A percentile compares a stretch with the other conserved stretches of the same genome.
phyloP scores from a whole-genome alignment of 2,113 vertebrate genomes.

The Sakesphorus luctuosus region DNA sequence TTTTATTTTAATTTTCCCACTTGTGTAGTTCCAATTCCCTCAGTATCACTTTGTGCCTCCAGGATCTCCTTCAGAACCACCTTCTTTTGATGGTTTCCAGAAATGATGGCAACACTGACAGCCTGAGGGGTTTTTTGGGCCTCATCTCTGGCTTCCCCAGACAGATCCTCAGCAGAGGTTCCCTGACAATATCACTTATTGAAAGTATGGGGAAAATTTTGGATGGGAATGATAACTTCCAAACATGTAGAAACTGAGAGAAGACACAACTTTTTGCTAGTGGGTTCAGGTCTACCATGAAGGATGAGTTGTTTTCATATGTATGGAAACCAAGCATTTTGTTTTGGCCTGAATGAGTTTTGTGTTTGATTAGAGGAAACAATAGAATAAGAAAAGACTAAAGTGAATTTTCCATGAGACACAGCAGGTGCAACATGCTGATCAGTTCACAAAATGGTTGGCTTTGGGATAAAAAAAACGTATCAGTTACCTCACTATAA shows the following conservation, averaged over 20 bases:
- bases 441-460: background rate
- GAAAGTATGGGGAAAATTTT: background rate
- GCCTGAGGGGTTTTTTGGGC: background rate
- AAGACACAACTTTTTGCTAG: background rate
- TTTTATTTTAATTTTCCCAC: background rate
- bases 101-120: background rate
- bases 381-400: background rate
- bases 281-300: background rate
- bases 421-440: background rate
- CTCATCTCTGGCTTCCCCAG: background rate
- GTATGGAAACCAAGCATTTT: background rate
- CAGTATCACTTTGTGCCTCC: background rate
- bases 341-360: background rate
- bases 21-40: background rate
- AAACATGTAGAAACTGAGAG: background rate
- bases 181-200: background rate
- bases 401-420: background rate
- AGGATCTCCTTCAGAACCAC: background rate
- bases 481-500: background rate
- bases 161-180: background rate
- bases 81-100: background rate
- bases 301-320: background rate
- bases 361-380: background rate
- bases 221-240: background rate
- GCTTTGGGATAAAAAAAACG: background rate